Percentiles rank a stretch among this genome's conserved stretches.
Conservation (phyloP, 2,797 vertebrate species). For the Anolis apletophallus region DNA sequence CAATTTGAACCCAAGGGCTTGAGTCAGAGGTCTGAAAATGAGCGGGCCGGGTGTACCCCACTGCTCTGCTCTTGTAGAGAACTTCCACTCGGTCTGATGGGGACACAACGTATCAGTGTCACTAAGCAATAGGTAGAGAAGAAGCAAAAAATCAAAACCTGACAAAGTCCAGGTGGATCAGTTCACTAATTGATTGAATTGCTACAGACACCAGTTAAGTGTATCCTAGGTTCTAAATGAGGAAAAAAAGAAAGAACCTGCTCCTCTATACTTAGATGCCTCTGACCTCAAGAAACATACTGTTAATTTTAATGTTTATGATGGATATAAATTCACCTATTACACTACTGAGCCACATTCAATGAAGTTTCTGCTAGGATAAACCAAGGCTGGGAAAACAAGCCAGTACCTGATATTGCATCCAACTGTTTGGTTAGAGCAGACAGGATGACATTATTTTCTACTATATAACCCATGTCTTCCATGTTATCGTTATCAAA, state of each 20-base stretch:
- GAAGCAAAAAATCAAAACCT: neutral
- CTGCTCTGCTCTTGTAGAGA: slow-evolving; percentile 90
- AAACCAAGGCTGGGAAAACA: slow-evolving; percentile 50
- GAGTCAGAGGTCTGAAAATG: slow-evolving; percentile 80
- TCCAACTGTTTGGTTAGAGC: slow-evolving; percentile 92
- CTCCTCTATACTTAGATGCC: neutral
- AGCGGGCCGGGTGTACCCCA: slow-evolving; percentile 88
- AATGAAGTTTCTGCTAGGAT: neutral
- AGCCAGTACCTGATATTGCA: slow-evolving; percentile 83
- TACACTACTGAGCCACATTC: neutral
- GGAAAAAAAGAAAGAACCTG: neutral
- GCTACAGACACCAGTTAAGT: neutral
- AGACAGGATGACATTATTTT: slow-evolving; percentile 93
- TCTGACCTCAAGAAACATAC: slow-evolving; percentile 17
- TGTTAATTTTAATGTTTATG: slow-evolving; percentile 1
- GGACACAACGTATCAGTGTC: slow-evolving; percentile 62
- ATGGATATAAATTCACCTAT: neutral
- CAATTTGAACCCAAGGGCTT: slow-evolving; percentile 93
- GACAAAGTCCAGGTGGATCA: neutral
- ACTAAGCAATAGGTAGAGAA: slow-evolving; percentile 1
- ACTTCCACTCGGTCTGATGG: slow-evolving; percentile 89
- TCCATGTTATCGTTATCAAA: slow-evolving; percentile 96
- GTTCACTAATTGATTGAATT: neutral
- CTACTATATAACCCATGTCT: slow-evolving; percentile 96
- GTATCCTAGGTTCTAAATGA: neutral